Evolutionary conservation across 2,797 vertebrate genomes (phyloP).

Genomic region (Oryzias dopingdopingensis): DNA sequence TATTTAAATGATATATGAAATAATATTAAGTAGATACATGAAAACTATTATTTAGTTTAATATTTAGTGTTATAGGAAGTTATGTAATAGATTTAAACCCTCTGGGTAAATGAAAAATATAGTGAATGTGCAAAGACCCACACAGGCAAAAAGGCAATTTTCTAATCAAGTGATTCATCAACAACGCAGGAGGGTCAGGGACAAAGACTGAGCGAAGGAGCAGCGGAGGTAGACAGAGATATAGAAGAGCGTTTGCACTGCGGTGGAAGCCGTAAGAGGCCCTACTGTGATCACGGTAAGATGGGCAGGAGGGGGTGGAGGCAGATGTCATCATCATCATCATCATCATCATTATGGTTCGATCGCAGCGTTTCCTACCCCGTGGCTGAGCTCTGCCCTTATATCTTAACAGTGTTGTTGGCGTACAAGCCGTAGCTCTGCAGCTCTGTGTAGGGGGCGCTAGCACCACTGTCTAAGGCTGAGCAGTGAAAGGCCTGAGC

Average conservation of each 20-base stretch:
- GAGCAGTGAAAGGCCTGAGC: constrained; percentile 85
- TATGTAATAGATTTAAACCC: no score
- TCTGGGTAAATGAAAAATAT: no score
- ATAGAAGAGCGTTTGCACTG: constrained; percentile 69
- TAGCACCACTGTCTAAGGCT: constrained; percentile 80
- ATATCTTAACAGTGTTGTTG: constrained; percentile 83
- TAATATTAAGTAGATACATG: no score
- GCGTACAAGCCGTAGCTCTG: constrained; percentile 82
- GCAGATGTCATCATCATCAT: constrained; percentile 64
- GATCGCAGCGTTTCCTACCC: constrained; percentile 73
- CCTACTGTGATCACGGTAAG: constrained; percentile 73
- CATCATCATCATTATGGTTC: constrained; percentile 68
- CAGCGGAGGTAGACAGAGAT: constrained; percentile 61
- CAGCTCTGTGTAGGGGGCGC: constrained; percentile 82
- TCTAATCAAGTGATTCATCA: constrained; percentile 65
- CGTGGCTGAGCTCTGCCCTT: constrained; percentile 77
- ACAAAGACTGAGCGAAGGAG: constrained; percentile 54
- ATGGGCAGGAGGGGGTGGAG: constrained; percentile 66
- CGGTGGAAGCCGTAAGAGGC: constrained; percentile 72
- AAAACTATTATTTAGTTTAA: no score
- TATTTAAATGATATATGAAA: no score
- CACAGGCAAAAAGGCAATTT: constrained; percentile 66
- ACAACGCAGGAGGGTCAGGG: constrained; percentile 52
- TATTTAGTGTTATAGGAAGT: no score
- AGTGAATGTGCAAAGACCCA: constrained; percentile 1